Base-by-base conservation (phyloP, 2,888 invertebrate genomes). In the Drosophila suboccidentalis region DNA sequence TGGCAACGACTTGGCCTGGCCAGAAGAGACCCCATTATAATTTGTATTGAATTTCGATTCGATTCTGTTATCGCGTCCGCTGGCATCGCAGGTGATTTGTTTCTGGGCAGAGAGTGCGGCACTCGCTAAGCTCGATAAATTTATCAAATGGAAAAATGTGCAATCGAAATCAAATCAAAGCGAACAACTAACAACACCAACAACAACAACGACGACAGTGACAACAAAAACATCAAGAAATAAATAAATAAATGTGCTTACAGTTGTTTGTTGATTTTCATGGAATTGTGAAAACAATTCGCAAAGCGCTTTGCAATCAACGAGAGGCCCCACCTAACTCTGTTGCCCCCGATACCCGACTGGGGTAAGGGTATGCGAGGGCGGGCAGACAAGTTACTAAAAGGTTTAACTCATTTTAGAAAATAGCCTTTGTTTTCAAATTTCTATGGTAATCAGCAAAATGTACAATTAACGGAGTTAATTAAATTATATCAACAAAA, bases 141-240 rank as follows among this genome's bases (percentile, higher is more conserved):
- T 84, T 87, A 89, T 89, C 82, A 89, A 87, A 81, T 75, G 81
- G 89, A 84, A 78, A 84, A 89, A 84, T 84, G 70, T 58, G 73
- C 81, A 73, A 84, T 81, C 84, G 89, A 84, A 84, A 89, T 84
- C 84, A 84, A 84, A 89, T 89, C 83, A 87, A 80, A 77, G 77
- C 68, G 70, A 43, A 39, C 50, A 19, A 39, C 38, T 13, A 57
- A 22, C 58, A 67, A 22, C 54, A 55, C 15, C 50, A 29, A 29
- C 29, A 29, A 0, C 39, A 38, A 47, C 10, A 22, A 17, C 36
- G 29, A 11, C 11, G 32, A 43, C 32, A 22, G 4, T 22, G 36
- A 46, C 5, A n/a, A 19, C 36, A 32, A 15, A 8, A 29, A 43
- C 32, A 36, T 54, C 34, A 19, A 47, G 4, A 29, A 34, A 43